A percentile compares a stretch with the other conserved stretches of the same genome.
Conservation (phyloP, 1,140 invertebrate species). For the Phymorhynchus buccinoides region DNA sequence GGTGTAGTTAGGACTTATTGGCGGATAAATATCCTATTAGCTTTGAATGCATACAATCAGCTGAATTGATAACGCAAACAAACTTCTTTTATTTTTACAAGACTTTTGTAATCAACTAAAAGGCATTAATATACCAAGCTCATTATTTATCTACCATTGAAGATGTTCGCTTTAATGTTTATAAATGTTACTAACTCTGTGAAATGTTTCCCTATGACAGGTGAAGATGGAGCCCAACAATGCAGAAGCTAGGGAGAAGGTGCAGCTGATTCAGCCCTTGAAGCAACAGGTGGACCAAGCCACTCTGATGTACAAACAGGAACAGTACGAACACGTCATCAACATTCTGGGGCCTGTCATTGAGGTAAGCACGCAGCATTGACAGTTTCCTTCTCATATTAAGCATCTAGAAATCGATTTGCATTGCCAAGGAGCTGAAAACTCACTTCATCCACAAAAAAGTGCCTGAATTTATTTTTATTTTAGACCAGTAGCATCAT, state of each 20-base stretch:
- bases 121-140: no score
- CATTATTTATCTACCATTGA: no score
- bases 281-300: conserved; percentile 81
- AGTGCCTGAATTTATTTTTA: neutral
- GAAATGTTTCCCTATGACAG: conserved; percentile 75
- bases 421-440: neutral
- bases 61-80: no score
- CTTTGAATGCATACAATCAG: no score
- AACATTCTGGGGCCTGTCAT: conserved; percentile 82
- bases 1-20: no score
- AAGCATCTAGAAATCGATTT: neutral
- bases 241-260: conserved; percentile 81
- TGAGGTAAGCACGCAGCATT: conserved; percentile 77
- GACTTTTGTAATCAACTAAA: no score
- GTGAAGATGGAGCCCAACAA: conserved; percentile 84
- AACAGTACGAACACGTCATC: conserved; percentile 83
- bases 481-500: no score
- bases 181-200: no score
- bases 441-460: neutral
- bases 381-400: neutral
- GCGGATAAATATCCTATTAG: no score
- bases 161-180: no score
- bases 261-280: conserved; percentile 79
- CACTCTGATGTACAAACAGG: conserved; percentile 79
- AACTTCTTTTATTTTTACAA: no score